phyloP scores from a whole-genome alignment of 2,888 invertebrate species.

The Alsophila aescularia region DNA sequence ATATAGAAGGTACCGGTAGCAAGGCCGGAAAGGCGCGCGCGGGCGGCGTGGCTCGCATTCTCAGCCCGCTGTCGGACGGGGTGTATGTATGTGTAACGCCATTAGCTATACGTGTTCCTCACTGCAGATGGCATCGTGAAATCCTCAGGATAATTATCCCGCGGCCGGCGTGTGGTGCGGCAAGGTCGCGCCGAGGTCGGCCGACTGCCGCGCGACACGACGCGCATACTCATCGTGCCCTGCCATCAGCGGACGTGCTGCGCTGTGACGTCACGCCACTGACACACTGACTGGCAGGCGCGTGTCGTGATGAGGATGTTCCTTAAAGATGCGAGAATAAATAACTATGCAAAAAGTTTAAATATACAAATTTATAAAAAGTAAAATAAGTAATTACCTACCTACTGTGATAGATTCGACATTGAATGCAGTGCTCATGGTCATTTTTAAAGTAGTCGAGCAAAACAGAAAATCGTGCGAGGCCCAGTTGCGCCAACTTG shows the following conservation, averaged over 20 bases:
- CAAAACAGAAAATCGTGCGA: too few relatives aligned
- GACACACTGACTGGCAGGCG: background rate
- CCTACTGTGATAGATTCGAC: background rate
- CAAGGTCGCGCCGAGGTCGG: background rate
- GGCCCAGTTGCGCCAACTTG: too few relatives aligned
- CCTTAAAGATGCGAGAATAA: background rate
- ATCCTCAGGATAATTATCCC: too few relatives aligned
- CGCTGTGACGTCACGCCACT: background rate
- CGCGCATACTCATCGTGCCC: background rate
- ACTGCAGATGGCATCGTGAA: background rate
- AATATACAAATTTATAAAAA: background rate
- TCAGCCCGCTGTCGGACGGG: too few relatives aligned
- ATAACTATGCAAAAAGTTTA: background rate
- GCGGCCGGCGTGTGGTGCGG: background rate
- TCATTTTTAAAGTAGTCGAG: background rate
- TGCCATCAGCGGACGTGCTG: background rate
- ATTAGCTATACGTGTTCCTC: background rate
- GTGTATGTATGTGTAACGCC: too few relatives aligned
- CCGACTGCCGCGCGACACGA: background rate
- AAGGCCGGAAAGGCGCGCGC: too few relatives aligned
- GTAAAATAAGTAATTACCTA: background rate
- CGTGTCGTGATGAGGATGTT: conserved; percentile 7
- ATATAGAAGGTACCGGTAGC: too few relatives aligned
- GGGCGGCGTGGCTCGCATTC: too few relatives aligned
- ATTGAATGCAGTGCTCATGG: background rate